Evolutionary conservation across 2,113 vertebrate genomes (phyloP).

Genomic region (Grammomys dolichurus): DNA sequence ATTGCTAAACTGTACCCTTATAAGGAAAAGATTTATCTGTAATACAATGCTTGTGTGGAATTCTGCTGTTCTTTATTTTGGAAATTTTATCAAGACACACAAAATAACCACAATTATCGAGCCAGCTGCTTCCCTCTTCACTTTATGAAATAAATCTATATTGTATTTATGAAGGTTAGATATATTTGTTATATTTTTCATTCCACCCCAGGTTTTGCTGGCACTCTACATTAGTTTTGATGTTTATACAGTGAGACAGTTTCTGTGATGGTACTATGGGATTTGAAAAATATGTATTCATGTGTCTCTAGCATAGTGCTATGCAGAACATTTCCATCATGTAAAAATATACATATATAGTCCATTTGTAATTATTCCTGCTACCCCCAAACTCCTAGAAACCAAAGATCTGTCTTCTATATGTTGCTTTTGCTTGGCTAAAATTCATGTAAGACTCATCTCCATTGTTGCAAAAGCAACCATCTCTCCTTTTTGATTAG

Average conservation of each 20-base stretch:
- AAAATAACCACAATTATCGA: constrained; percentile 45
- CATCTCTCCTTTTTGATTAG: neutral
- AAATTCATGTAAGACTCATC: constrained; percentile 5
- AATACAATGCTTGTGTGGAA: neutral
- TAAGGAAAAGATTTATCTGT: constrained; percentile 33
- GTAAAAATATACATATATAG: neutral
- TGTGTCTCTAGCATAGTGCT: neutral
- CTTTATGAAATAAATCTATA: constrained; percentile 2
- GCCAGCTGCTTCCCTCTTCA: neutral
- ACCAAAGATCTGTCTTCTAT: neutral
- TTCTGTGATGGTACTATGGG: neutral
- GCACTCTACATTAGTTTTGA: neutral
- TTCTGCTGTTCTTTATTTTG: constrained; percentile 35
- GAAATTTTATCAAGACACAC: constrained; percentile 13
- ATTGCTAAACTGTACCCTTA: neutral
- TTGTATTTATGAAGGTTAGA: constrained; percentile 2
- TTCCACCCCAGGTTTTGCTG: neutral
- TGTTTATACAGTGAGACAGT: neutral
- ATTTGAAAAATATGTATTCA: constrained; percentile 28
- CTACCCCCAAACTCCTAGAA: neutral
- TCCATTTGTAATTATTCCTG: neutral
- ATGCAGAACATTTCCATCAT: neutral
- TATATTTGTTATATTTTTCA: neutral
- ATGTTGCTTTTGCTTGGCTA: neutral
- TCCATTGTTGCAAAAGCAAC: neutral